These are phyloP conservation scores for Agelastica alni DNA, from an alignment of 2,888 invertebrate species.

Conservation along the genomic window DNA sequence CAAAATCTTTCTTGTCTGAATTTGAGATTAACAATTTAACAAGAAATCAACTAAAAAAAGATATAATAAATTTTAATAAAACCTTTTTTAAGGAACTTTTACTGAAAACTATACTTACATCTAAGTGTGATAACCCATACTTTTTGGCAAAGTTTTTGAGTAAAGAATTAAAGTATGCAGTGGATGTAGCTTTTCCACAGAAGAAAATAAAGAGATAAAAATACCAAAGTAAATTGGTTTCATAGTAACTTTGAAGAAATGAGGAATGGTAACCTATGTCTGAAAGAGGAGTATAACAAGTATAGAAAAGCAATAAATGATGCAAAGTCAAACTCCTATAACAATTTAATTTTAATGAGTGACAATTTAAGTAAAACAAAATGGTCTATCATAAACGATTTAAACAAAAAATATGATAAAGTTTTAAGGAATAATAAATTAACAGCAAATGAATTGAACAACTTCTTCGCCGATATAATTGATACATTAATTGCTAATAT, in stretches of 20 bases:
- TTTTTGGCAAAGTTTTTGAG: not conserved
- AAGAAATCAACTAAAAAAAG: no score
- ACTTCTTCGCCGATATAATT: not conserved
- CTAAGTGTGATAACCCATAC: not conserved
- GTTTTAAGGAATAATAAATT: not conserved
- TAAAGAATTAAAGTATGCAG: not conserved
- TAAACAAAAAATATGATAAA: not conserved
- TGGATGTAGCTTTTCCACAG: no score
- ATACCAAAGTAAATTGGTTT: no score
- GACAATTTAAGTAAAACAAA: no score
- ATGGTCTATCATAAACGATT: conserved; percentile 8
- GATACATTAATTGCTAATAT: no score
- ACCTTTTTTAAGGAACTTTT: no score
- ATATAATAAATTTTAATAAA: no score
- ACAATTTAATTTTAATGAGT: conserved; percentile 3
- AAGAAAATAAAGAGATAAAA: not conserved
- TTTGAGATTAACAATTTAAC: no score
- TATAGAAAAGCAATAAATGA: conserved; percentile 1
- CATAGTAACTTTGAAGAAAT: not conserved
- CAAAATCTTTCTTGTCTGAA: no score
- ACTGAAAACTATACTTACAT: no score
- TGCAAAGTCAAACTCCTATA: conserved; percentile 4
- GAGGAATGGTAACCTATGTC: not conserved
- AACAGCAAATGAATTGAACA: conserved; percentile 6
- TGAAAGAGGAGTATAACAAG: conserved; percentile 1